Conservation (phyloP, 2,797 vertebrate species). For the Crocodylus rhombifer region DNA sequence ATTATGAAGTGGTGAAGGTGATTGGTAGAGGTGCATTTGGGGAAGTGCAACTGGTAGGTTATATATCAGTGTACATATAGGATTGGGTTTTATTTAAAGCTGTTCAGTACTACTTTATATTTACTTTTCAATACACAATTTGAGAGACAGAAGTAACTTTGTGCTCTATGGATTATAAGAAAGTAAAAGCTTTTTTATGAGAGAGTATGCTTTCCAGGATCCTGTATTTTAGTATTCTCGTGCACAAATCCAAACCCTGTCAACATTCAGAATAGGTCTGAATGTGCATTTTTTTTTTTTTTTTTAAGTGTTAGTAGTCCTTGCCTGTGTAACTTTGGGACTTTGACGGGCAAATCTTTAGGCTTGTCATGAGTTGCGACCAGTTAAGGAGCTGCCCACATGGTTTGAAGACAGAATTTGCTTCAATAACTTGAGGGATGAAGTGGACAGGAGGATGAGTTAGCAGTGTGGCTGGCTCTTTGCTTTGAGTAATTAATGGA, state of each 20-base stretch:
- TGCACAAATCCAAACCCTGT: neutral
- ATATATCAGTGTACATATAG: neutral
- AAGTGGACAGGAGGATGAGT: neutral
- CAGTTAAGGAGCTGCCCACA: neutral
- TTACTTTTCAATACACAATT: neutral
- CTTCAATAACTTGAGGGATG: neutral
- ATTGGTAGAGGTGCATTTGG: conserved; percentile 99
- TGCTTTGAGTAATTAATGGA: neutral
- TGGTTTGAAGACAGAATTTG: neutral
- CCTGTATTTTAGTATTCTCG: neutral
- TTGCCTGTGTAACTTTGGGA: neutral
- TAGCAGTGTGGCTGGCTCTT: neutral
- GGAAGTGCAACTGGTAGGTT: conserved; percentile 96
- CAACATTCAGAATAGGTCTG: neutral
- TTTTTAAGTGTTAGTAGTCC: neutral
- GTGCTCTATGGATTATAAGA: neutral
- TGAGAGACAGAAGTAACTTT: neutral
- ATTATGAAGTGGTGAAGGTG: conserved; percentile 99
- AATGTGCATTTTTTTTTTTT: neutral
- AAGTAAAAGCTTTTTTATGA: neutral
- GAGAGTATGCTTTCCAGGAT: neutral
- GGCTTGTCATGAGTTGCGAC: neutral
- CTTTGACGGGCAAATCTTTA: neutral
- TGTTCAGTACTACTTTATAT: neutral
- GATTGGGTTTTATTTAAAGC: neutral